Conservation (phyloP, 2,797 vertebrate genomes). For the Lagorchestes hirsutus region DNA sequence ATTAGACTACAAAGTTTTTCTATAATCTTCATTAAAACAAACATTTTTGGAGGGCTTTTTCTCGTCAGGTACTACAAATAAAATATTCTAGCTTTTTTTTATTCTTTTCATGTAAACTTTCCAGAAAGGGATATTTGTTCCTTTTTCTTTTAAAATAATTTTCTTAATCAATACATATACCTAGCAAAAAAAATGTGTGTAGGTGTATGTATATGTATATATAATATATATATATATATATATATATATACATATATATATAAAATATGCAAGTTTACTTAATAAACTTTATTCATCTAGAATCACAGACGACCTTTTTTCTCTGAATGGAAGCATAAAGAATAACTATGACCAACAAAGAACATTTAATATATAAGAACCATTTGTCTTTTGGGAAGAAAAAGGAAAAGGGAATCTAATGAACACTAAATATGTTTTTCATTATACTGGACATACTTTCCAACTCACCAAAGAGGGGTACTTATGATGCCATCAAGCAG, state of each 20-base stretch:
- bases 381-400: slow-evolving; percentile 16
- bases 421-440: slow-evolving; percentile 53
- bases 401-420: slow-evolving; percentile 38
- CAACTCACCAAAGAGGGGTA: not conserved
- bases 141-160: slow-evolving; percentile 59
- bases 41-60: slow-evolving; percentile 38
- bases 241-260: not conserved
- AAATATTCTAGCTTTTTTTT: slow-evolving; percentile 40
- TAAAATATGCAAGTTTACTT: slow-evolving; percentile 52
- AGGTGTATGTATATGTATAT: no score
- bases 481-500: slow-evolving; percentile 53
- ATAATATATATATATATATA: not conserved
- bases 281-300: slow-evolving; percentile 45
- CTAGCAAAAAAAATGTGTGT: slow-evolving; percentile 54
- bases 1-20: not conserved
- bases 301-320: slow-evolving; percentile 5
- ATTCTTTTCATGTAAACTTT: slow-evolving; percentile 45
- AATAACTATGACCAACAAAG: not conserved
- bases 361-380: not conserved
- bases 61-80: slow-evolving; percentile 44
- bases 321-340: not conserved
- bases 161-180: slow-evolving; percentile 41
- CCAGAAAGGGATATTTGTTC: slow-evolving; percentile 50
- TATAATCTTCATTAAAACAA: not conserved
- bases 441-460: slow-evolving; percentile 42